Base-by-base conservation (phyloP, 2,888 invertebrate species). In the Masnerella sp. region DNA sequence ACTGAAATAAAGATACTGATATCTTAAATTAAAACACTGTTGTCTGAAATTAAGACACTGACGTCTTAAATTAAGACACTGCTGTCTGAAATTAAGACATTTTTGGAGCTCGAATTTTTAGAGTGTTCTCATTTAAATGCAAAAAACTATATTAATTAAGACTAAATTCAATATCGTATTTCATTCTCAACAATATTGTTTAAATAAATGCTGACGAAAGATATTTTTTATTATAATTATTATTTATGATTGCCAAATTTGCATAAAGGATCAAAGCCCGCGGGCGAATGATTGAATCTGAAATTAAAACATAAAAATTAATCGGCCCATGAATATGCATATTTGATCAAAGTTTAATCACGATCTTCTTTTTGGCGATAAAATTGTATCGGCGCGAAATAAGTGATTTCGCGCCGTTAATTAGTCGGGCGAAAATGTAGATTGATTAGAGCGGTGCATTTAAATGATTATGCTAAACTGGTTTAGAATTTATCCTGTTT, bases 251-350 rank as follows among this genome's bases (percentile, higher is more conserved):
- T 22, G 22, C 5, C 22, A 40, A 12, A 49, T 49, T 61, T 61
- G 40, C 47, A 49, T 61, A 49, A 49, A 49, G 20, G 30, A 61
- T 61, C 49, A 61, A 28, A 49, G 8, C 40, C 32, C 28, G 47
- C 28, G 9, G 20, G 11, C 15, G 54, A 54, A 62, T 54, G 54
- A 65, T 65, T 65, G 28, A 54, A 54, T 52, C 65, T 22, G 30
- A 54, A 65, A 65, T 36, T 54, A 25, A 65, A 65, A 54, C 65
- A 54, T 65, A 65, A 54, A 65, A 65, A 65, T 65, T 54, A 54
- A 65, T 65, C 42, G 54, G 12, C 18, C 30, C 45, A 32, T 65
- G 45, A 54, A 65, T 54, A 54, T 65, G 45, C 20, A 54, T 11
- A n/a, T 45, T 38, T 34, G 34, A 54, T 54, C 54, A 18, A 36